Conservation (phyloP, 2,888 invertebrate genomes). For the Pseudococcus longispinus region DNA sequence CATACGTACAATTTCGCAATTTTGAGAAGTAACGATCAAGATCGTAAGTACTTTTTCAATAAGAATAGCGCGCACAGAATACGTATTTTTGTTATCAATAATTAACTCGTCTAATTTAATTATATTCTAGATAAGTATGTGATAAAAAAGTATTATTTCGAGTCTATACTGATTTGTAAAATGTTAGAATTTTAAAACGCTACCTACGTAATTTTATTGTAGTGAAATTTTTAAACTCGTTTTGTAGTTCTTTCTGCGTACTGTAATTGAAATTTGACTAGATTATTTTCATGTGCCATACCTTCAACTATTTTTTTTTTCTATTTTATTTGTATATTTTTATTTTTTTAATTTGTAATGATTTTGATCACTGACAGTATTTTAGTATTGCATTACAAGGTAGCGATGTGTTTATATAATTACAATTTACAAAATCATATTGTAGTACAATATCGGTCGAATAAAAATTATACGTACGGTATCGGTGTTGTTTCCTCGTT, state of each 20-base stretch:
- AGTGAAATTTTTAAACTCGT: background rate
- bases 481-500: background rate
- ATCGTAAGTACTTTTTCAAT: background rate
- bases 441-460: background rate
- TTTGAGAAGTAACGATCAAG: too few species aligned
- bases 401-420: constrained; percentile 7
- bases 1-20: too few species aligned
- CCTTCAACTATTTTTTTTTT: constrained; percentile 15
- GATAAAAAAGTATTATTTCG: constrained; percentile 33
- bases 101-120: background rate
- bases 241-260: constrained; percentile 5
- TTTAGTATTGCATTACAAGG: constrained; percentile 23
- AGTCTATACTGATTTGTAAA: background rate
- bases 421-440: background rate
- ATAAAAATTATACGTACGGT: constrained; percentile 17
- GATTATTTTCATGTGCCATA: constrained; percentile 17
- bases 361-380: constrained; percentile 23
- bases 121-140: background rate
- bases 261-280: background rate
- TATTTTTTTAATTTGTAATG: constrained; percentile 31
- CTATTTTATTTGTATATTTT: constrained; percentile 35
- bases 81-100: background rate
- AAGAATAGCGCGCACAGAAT: background rate
- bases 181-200: background rate
- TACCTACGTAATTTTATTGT: background rate